Base-by-base conservation (phyloP, 1,140 invertebrate species). In the Brachionus plicatilis region DNA sequence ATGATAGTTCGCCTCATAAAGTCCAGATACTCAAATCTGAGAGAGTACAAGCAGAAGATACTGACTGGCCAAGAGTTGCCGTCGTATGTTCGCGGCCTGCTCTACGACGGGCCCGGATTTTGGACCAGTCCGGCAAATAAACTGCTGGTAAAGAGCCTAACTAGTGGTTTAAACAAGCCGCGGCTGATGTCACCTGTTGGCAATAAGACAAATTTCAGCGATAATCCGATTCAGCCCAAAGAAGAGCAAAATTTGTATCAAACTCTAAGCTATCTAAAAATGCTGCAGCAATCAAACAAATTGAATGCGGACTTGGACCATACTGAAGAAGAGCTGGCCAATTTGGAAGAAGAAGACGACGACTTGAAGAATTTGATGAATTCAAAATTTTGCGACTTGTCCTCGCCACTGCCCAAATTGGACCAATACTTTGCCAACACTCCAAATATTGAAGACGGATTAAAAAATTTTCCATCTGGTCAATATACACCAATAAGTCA, bases 231-330 rank as follows among this genome's bases (percentile, higher is more conserved):
- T 14, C 27, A 70, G 14, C 17, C 43, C 17, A 82, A 82, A 65
- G 79, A 82, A 6, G 65, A 82, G 12, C 50, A 82, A 82, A 76
- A 50, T 76, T 76, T 76, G 12, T 76, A 76, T 33, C 72, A 76
- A 53, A 47, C 43, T 3, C 17, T 76, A 29, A 76, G 72, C 17
- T 82, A 82, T 68, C 41, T 82, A 4, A 60, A 82, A 65, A 65
- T 82, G 53, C 43, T 82, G 14, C 50, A 65, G 37, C 56, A 65
- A 6, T 65, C 53, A 5, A 82, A 60, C 33, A 60, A 68, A 14
- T 12, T 82, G 37, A 82, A 82, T n/a, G 17, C 37, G 9, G 79
- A 82, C 65, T 8, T 82, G 24, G 79, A 82, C 43, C 53, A 65
- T 47, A 65, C 43, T 27, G 72, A 76, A 50, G 72, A 76, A 47